Evolutionary conservation across 1,140 invertebrate species (phyloP).

Genomic region (Euura saliciscinereae): DNA sequence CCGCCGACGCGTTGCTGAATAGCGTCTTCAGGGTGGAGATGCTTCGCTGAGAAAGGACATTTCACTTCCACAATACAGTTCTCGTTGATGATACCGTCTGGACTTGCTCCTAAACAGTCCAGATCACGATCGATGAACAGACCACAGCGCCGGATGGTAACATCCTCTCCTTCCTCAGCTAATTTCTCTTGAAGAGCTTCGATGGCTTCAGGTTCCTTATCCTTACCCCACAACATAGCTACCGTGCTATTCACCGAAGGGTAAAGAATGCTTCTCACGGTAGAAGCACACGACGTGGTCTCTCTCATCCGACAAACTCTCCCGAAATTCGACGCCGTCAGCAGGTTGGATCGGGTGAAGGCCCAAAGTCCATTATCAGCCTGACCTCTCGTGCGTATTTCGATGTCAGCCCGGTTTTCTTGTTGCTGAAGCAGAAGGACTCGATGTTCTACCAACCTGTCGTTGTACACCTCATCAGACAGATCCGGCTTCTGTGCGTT

Average conservation of each 20-base stretch:
- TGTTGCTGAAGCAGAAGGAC: conserved; percentile 17
- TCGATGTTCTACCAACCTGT: conserved; percentile 12
- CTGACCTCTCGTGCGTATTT: conserved; percentile 37
- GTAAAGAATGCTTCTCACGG: conserved; percentile 43
- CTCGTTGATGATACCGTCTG: conserved; percentile 49
- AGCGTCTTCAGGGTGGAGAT: conserved; percentile 18
- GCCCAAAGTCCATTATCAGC: conserved; percentile 37
- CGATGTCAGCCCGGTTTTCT: conserved; percentile 28
- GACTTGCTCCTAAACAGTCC: conserved; percentile 47
- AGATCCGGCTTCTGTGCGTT: conserved; percentile 27
- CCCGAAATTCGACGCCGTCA: conserved; percentile 52
- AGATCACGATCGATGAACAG: conserved; percentile 47
- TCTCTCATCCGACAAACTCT: conserved; percentile 34
- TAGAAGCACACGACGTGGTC: conserved; percentile 32
- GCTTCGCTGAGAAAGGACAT: conserved; percentile 36
- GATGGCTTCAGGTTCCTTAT: conserved; percentile 41
- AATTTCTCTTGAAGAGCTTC: conserved; percentile 31
- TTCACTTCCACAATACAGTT: conserved; percentile 46
- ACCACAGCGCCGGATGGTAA: conserved; percentile 41
- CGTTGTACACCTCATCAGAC: not conserved
- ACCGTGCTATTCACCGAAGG: conserved; percentile 25
- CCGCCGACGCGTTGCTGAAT: conserved; percentile 10
- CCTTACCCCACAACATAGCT: conserved; percentile 33
- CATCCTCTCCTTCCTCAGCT: conserved; percentile 16
- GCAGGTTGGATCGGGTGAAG: conserved; percentile 30